phyloP scores from a whole-genome alignment of 2,888 invertebrate species.

The Phaedon cochleariae region DNA sequence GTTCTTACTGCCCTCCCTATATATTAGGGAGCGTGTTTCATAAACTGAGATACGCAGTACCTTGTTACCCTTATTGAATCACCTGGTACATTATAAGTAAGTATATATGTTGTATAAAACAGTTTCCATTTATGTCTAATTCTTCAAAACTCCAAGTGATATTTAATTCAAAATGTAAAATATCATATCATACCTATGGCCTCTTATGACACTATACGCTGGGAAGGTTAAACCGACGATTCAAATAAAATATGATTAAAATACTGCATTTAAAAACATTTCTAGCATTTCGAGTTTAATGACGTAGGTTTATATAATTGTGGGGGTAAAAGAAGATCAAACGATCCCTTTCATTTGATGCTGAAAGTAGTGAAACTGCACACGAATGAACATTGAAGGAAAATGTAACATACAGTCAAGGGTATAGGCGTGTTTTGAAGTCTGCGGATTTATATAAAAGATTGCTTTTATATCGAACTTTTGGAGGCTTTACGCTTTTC shows the following conservation, averaged over 20 bases:
- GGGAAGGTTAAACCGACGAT: too few relatives aligned
- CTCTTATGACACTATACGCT: too few relatives aligned
- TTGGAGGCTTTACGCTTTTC: slow-evolving; percentile 48
- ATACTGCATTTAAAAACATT: slow-evolving; percentile 30
- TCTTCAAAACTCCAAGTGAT: too few relatives aligned
- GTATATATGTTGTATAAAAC: too few relatives aligned
- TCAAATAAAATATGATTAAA: slow-evolving; percentile 11
- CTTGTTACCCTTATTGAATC: too few relatives aligned
- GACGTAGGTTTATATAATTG: slow-evolving; percentile 54
- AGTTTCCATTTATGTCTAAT: too few relatives aligned
- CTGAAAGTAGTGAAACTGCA: slow-evolving; percentile 41
- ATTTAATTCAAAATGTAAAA: too few relatives aligned
- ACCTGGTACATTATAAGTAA: too few relatives aligned
- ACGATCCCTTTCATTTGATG: slow-evolving; percentile 42
- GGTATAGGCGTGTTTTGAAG: slow-evolving; percentile 45
- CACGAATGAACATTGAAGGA: slow-evolving; percentile 42
- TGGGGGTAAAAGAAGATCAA: slow-evolving; percentile 55
- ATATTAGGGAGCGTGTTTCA: too few relatives aligned
- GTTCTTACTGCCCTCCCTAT: too few relatives aligned
- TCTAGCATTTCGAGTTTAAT: slow-evolving; percentile 51
- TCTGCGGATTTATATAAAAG: slow-evolving; percentile 48
- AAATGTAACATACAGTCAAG: slow-evolving; percentile 41
- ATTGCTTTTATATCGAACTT: slow-evolving; percentile 50
- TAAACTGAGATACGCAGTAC: too few relatives aligned
- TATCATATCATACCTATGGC: too few relatives aligned